Base-by-base conservation (phyloP, 2,113 vertebrate genomes). In the Macrotis lagotis region DNA sequence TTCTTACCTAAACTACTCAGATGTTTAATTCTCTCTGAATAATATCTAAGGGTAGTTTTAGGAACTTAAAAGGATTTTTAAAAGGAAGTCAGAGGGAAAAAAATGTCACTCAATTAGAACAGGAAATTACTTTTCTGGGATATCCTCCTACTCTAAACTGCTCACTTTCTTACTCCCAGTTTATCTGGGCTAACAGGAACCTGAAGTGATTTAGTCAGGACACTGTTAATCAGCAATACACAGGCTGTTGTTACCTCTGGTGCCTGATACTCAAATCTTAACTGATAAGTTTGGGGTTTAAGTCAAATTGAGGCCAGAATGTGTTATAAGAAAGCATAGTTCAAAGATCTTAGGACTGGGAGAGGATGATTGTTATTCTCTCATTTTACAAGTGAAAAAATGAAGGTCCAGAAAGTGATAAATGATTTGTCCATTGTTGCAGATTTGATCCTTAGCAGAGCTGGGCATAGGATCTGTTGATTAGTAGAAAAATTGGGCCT, bases 161-260 rank as follows among this genome's bases (percentile, higher is more conserved):
- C 14, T 92, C 93, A 91, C 16, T 92, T 91, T 94, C 52, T 90
- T 66, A 44, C 91, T 47, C 26, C 37, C 59, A 59, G 26, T n/a
- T 96, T 96, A 95, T 95, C 95, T 95, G 53, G 53, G 31, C 88
- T 95, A 92, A 89, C 90, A 95, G 94, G 89, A 95, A 93, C 94
- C 90, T n/a, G 0, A 49, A 96, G 91, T 91, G 52, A 74, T 74
- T 74, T 74, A 74, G 37, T 16, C 66, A 51, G 92, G 49, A 8
- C 50, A 90, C n/a, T 50, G 90, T 97, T 96, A 98, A 95, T 98
- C 89, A 95, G 59, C 51, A n/a, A 51, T 48, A 89, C 37, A 90
- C 88, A 25, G 55, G 31, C 14, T 74, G 48, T 94, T 93, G 31
- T 66, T n/a, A n/a, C 4, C 59, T n/a, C 66, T 44, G 37, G 66